These are phyloP conservation scores for Balaeniceps rex DNA, from an alignment of 2,113 vertebrate species.

Conservation along the genomic window DNA sequence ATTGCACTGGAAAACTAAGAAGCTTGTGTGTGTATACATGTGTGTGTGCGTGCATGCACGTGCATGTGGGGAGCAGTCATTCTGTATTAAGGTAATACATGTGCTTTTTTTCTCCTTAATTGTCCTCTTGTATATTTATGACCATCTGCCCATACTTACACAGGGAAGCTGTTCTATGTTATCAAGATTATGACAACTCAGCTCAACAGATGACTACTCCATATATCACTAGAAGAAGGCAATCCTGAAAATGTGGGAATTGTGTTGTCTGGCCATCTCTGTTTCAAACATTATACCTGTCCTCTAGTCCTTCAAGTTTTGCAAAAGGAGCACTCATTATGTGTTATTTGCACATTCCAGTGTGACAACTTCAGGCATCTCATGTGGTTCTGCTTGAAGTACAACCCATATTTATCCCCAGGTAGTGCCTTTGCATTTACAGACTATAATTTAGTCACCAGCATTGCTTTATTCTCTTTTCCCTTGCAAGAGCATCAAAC, in stretches of 20 bases:
- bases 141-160: neutral
- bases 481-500: neutral
- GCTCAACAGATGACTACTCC: neutral
- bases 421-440: neutral
- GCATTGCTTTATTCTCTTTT: neutral
- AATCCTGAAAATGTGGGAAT: neutral
- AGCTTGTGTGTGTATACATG: too few relatives aligned
- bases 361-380: neutral
- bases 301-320: neutral
- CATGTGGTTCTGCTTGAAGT: neutral
- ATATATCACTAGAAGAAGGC: neutral
- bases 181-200: neutral
- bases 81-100: neutral
- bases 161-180: neutral
- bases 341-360: neutral
- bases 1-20: neutral
- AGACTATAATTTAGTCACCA: neutral
- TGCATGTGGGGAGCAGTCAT: neutral
- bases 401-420: neutral
- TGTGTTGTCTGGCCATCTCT: neutral
- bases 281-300: neutral
- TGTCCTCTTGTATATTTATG: neutral
- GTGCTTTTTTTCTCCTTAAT: neutral
- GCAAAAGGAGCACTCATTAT: neutral
- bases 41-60: rapidly evolving